Conservation (phyloP, 2,888 invertebrate species). For the Heliconius charithonia region DNA sequence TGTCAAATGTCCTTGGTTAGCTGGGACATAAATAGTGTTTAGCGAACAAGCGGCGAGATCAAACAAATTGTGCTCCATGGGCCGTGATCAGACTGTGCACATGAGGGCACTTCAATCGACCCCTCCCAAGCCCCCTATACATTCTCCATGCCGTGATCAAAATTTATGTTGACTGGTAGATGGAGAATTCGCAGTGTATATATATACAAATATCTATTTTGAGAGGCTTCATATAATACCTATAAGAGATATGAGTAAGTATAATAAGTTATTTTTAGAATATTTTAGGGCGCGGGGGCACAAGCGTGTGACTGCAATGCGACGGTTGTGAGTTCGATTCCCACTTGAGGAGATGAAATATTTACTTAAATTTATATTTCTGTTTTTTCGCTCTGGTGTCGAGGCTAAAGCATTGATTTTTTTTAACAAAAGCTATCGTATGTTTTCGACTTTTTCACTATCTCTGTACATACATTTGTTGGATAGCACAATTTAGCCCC, state of each 20-base stretch:
- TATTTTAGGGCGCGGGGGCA: no score
- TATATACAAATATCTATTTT: constrained; percentile 27
- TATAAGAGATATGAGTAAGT: background rate
- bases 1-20: constrained; percentile 63
- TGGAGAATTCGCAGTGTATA: constrained; percentile 11
- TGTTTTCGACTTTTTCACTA: no score
- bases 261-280: constrained; percentile 3
- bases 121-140: constrained; percentile 51
- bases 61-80: constrained; percentile 81
- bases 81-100: constrained; percentile 75
- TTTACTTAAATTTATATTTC: no score
- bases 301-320: no score
- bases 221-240: background rate
- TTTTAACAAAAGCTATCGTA: no score
- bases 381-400: no score
- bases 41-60: constrained; percentile 75
- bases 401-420: no score
- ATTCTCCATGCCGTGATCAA: constrained; percentile 42
- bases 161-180: constrained; percentile 41
- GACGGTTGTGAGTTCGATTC: no score
- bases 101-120: constrained; percentile 69
- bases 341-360: no score
- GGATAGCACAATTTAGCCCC: no score
- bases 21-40: constrained; percentile 74
- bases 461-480: no score